A percentile compares a stretch with the other conserved stretches of the same genome.
These are phyloP conservation scores for Xiphophorus birchmanni DNA, from an alignment of 2,797 vertebrate genomes.

Conservation along the genomic window DNA sequence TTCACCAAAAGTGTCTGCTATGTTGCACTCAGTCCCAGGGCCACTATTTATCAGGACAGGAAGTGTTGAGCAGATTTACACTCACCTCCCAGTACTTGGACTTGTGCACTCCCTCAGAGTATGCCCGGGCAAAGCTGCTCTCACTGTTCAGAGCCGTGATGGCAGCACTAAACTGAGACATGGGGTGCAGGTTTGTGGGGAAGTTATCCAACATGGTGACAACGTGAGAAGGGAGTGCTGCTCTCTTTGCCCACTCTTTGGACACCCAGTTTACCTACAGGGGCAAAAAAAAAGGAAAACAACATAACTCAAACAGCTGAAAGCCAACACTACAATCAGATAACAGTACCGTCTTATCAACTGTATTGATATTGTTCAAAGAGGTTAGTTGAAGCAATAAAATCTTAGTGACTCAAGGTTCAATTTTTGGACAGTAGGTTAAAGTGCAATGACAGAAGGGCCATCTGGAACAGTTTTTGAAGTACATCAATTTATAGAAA, in stretches of 20 bases:
- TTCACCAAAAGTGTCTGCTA: neutral
- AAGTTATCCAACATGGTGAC: conserved; percentile 98
- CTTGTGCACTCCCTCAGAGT: conserved; percentile 91
- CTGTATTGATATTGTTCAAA: neutral
- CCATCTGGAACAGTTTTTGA: neutral
- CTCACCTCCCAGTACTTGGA: conserved; percentile 97
- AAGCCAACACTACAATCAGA: neutral
- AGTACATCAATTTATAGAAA: neutral
- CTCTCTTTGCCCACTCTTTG: conserved; percentile 94
- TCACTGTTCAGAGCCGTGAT: conserved; percentile 97
- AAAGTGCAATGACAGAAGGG: neutral
- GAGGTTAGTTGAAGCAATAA: neutral
- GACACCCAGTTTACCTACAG: conserved; percentile 91
- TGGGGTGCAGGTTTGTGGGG: conserved; percentile 95
- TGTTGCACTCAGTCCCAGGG: neutral
- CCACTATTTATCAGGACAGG: neutral
- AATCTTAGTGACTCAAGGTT: neutral
- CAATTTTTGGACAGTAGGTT: neutral
- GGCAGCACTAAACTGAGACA: conserved; percentile 96
- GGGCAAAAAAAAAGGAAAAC: neutral
- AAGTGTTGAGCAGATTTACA: neutral
- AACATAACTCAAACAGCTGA: neutral
- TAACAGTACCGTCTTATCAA: neutral
- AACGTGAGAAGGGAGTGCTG: conserved; percentile 94
- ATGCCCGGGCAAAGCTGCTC: conserved; percentile 92